These are phyloP conservation scores for Drosophila ezoana DNA, from an alignment of 2,888 invertebrate species.

Conservation along the genomic window DNA sequence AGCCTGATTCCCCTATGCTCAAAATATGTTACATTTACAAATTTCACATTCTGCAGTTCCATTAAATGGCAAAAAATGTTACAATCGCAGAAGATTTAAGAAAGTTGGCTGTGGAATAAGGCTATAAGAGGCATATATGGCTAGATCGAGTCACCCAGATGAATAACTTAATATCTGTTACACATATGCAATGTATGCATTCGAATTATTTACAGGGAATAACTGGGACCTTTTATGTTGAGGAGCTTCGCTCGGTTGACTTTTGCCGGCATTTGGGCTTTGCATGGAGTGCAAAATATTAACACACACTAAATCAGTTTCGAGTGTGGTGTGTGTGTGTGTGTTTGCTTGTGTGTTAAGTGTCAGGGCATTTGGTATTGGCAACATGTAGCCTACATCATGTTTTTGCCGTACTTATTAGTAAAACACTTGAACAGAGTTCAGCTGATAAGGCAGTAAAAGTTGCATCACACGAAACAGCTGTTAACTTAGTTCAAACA, in stretches of 20 bases:
- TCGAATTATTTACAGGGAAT: background rate
- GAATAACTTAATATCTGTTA: too few species aligned
- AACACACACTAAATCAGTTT: conserved; percentile 77
- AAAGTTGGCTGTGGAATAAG: too few species aligned
- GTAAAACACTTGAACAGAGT: conserved; percentile 1
- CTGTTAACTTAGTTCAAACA: background rate
- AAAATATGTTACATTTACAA: too few species aligned
- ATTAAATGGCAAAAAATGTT: too few species aligned
- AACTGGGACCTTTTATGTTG: conserved; percentile 54
- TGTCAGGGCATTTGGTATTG: conserved; percentile 10
- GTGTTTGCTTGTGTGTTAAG: conserved; percentile 24
- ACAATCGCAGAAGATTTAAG: too few species aligned
- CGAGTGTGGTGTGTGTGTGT: conserved; percentile 8
- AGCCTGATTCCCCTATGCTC: too few species aligned
- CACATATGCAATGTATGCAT: background rate
- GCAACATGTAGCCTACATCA: conserved; percentile 5
- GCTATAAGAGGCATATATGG: too few species aligned
- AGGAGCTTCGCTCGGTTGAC: conserved; percentile 49
- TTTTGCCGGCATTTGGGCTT: conserved; percentile 31
- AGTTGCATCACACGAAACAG: background rate
- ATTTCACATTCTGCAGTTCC: too few species aligned
- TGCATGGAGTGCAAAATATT: conserved; percentile 72
- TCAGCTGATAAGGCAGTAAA: background rate
- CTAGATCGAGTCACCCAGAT: too few species aligned
- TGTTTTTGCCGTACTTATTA: background rate